Evolutionary conservation across 2,888 invertebrate genomes (phyloP).

Genomic region (Nomada ruficornis): DNA sequence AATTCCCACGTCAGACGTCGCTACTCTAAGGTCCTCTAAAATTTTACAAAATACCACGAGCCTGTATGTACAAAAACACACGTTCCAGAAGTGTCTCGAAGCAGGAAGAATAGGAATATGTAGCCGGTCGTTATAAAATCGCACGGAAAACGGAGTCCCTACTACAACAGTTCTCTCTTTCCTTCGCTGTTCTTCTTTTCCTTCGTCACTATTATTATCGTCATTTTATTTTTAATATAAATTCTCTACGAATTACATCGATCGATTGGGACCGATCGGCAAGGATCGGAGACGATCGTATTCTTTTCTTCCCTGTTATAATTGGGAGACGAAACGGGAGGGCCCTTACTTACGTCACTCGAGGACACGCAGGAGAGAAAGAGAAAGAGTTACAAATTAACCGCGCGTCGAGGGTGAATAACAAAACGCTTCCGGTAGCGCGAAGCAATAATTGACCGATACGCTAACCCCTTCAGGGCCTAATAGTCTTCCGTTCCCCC

Average conservation of each 20-base stretch:
- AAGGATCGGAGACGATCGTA: slow-evolving; percentile 26
- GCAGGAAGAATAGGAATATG: slow-evolving; percentile 33
- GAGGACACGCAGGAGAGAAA: slow-evolving; percentile 45
- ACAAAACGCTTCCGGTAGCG: slow-evolving; percentile 40
- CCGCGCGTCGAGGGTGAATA: slow-evolving; percentile 42
- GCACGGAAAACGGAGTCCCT: slow-evolving; percentile 18
- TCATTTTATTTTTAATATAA: neutral
- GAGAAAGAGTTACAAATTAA: slow-evolving; percentile 46
- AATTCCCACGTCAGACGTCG: neutral
- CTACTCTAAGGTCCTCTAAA: slow-evolving; percentile 45
- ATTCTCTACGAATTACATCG: slow-evolving; percentile 4
- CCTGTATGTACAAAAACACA: slow-evolving; percentile 54
- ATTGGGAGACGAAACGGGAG: slow-evolving; percentile 38
- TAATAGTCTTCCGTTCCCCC: neutral
- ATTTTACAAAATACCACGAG: slow-evolving; percentile 57
- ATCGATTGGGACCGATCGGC: slow-evolving; percentile 45
- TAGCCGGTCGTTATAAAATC: slow-evolving; percentile 30
- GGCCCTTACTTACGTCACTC: slow-evolving; percentile 45
- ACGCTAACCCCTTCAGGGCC: slow-evolving; percentile 39
- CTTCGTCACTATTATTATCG: neutral
- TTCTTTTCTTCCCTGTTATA: neutral
- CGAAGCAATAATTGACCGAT: slow-evolving; percentile 62
- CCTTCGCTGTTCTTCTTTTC: neutral
- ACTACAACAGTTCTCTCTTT: neutral
- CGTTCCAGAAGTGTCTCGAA: slow-evolving; percentile 33